Evolutionary conservation across 2,113 vertebrate genomes (phyloP), one percentile per base, ranked within the genome.

Genomic region (Suncus etruscus): DNA sequence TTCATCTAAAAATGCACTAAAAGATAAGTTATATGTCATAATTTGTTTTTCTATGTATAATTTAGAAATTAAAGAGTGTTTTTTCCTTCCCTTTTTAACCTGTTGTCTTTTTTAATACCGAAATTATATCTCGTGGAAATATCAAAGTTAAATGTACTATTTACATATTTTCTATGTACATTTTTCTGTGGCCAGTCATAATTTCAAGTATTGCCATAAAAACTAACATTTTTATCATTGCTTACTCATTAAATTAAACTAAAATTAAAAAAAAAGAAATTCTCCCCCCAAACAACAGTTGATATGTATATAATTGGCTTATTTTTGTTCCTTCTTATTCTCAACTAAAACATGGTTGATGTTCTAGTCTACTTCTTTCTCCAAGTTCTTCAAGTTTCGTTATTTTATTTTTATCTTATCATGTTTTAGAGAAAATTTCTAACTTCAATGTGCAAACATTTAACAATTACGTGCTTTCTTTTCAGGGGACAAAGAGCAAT

Each of bases 221-320:
- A 3, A 2, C 25, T 87, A 39, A 78, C 65, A 65, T 31, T 92
- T 84, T 76, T 22, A 39, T 92, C 87, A 48, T 89, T 87, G 18
- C 54, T 84, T 93, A 79, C 11, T 93, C 65, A 83, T 96, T 76
- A 93, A 96, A 77, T 73, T 87, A 86, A 92, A 85, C 83, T 74
- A 54, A 79, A 92, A 58, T 75, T 93, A n/a, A n/a, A n/a, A n/a
- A n/a, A n/a, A n/a, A n/a, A n/a, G n/a, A n/a, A n/a, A n/a, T n/a
- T n/a, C n/a, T n/a, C n/a, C n/a, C n/a, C n/a, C n/a, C n/a, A n/a
- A n/a, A n/a, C n/a, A n/a, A n/a, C n/a, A n/a, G n/a, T n/a, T n/a
- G n/a, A n/a, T n/a, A n/a, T n/a, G n/a, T n/a, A n/a, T n/a, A n/a
- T n/a, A n/a, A n/a, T n/a, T n/a, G n/a, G n/a, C n/a, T n/a, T n/a